These are phyloP conservation scores for Neosilurus mollespiculum DNA, from an alignment of 2,797 vertebrate genomes.

Conservation along the genomic window DNA sequence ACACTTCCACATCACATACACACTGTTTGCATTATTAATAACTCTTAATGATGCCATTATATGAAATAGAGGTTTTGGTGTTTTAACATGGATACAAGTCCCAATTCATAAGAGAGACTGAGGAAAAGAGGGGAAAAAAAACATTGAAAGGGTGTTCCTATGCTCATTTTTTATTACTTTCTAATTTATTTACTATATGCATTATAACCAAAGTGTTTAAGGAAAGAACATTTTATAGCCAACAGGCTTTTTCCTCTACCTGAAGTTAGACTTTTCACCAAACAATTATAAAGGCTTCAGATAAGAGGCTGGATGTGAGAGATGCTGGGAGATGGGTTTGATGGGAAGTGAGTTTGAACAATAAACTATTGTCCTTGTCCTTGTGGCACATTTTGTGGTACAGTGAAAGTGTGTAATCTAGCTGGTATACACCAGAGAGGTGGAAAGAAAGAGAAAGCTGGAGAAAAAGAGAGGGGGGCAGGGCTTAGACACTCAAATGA, in stretches of 20 bases:
- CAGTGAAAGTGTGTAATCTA: conserved; percentile 31
- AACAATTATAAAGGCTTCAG: conserved; percentile 16
- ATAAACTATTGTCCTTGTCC: conserved; percentile 40
- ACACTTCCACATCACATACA: conserved; percentile 66
- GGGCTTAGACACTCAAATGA: conserved; percentile 39
- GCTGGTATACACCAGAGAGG: conserved; percentile 17
- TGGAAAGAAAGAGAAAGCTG: conserved; percentile 17
- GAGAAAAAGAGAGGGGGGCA: conserved; percentile 10
- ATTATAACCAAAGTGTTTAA: not conserved
- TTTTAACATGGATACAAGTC: conserved; percentile 72
- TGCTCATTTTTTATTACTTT: not conserved
- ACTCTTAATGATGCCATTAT: conserved; percentile 84
- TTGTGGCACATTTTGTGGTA: conserved; percentile 37
- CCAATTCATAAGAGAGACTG: conserved; percentile 41
- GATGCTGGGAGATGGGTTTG: conserved; percentile 26
- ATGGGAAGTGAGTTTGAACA: conserved; percentile 23
- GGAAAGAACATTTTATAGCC: not conserved
- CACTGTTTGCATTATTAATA: conserved; percentile 83
- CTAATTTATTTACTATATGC: conserved; percentile 3
- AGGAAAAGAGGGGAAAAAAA: conserved; percentile 28
- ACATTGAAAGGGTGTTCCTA: not conserved
- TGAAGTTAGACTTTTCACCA: not conserved
- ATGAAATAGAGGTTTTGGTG: conserved; percentile 70
- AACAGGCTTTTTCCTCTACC: not conserved
- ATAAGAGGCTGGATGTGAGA: conserved; percentile 14